A percentile compares a stretch with the other conserved stretches of the same genome.
Conservation (phyloP, 2,797 vertebrate genomes). For the Leuciscus waleckii region DNA sequence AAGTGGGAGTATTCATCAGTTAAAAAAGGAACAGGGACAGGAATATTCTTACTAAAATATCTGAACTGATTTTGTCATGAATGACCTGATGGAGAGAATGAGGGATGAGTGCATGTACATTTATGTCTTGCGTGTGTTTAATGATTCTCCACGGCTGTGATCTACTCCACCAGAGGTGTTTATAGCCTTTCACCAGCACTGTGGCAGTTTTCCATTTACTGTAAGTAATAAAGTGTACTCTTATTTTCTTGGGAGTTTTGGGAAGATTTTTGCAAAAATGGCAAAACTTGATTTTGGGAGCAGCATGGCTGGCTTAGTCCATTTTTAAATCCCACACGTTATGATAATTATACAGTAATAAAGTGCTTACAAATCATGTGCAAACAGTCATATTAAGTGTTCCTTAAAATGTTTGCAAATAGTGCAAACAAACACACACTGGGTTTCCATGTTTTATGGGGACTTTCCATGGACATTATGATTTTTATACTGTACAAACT, state of each 20-base stretch:
- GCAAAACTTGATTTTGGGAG: neutral
- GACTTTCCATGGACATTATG: no score
- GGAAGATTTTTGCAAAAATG: neutral
- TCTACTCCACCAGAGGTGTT: neutral
- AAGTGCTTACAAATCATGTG: no score
- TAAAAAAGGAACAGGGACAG: neutral
- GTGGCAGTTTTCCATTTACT: neutral
- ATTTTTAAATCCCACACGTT: no score
- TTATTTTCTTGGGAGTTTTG: neutral
- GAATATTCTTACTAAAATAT: constrained; percentile 7
- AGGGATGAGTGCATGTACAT: neutral
- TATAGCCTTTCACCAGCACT: neutral
- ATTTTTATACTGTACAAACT: no score
- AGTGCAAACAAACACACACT: no score
- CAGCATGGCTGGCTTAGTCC: neutral
- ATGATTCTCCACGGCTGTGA: constrained; percentile 9
- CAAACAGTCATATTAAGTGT: no score
- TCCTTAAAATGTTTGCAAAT: no score
- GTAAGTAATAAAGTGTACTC: neutral
- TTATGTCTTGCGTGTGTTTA: neutral
- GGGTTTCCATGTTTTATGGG: no score
- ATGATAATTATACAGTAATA: no score
- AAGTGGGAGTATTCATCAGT: neutral
- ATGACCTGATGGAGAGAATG: constrained; percentile 30
- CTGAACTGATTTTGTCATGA: constrained; percentile 26